These are phyloP conservation scores for Tauraco hartlaubi DNA, from an alignment of 2,797 vertebrate genomes.

Conservation along the genomic window DNA sequence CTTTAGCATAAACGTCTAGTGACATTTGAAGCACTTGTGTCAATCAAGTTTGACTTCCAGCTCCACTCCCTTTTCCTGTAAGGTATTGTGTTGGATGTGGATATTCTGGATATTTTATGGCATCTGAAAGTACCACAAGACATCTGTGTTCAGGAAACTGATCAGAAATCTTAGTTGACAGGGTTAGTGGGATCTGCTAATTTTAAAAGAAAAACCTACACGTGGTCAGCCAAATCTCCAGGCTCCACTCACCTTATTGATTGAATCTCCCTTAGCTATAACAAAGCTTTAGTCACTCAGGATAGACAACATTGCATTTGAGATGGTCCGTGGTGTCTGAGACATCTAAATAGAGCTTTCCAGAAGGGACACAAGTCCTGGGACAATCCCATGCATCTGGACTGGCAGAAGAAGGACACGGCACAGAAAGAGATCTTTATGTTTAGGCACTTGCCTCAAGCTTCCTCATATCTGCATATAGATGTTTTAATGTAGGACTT, in stretches of 20 bases:
- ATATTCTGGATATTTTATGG: background rate
- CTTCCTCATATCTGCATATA: background rate
- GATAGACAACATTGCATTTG: background rate
- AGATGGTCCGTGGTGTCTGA: background rate
- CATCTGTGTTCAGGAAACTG: background rate
- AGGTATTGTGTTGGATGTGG: background rate
- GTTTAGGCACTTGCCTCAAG: background rate
- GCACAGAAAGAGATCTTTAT: background rate
- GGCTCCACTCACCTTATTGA: background rate
- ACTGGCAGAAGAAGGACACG: background rate
- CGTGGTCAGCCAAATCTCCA: background rate
- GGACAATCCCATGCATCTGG: background rate
- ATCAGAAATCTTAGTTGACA: background rate
- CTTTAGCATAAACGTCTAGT: background rate
- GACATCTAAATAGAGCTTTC: background rate
- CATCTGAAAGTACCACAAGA: background rate
- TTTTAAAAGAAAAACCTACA: background rate
- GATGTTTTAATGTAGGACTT: background rate
- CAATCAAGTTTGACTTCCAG: background rate
- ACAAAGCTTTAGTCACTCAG: background rate
- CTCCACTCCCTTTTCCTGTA: background rate
- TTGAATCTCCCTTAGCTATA: background rate
- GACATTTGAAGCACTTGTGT: background rate
- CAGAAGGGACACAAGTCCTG: background rate
- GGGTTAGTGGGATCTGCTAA: background rate